A percentile compares a stretch with the other conserved stretches of the same genome.
Evolutionary conservation across 2,888 invertebrate genomes (phyloP).

Genomic region (Cephus pygmeus): DNA sequence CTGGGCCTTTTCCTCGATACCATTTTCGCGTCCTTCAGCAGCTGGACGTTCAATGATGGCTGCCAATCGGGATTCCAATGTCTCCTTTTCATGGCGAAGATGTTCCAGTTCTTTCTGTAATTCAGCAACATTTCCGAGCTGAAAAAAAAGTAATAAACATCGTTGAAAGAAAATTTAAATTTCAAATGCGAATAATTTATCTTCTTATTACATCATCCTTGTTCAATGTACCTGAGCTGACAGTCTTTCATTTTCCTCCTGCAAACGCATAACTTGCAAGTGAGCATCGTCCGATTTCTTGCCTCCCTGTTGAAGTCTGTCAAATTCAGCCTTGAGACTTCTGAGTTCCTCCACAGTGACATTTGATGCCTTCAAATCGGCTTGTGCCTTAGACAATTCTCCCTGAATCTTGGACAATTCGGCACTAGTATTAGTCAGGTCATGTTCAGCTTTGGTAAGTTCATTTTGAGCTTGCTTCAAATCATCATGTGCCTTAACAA

Average conservation of each 20-base stretch:
- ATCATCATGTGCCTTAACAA: conserved; percentile 38
- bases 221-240: conserved; percentile 61
- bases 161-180: not conserved
- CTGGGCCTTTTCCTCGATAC: conserved; percentile 55
- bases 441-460: conserved; percentile 34
- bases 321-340: conserved; percentile 36
- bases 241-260: conserved; percentile 69
- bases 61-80: conserved; percentile 61
- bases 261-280: conserved; percentile 64
- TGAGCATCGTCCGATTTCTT: conserved; percentile 41
- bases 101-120: conserved; percentile 56
- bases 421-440: conserved; percentile 39
- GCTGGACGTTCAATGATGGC: conserved; percentile 63
- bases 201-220: not conserved
- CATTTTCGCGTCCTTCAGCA: conserved; percentile 63
- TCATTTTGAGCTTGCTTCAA: conserved; percentile 40
- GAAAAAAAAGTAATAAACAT: conserved; percentile 16
- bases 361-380: conserved; percentile 29
- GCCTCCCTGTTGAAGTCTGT: conserved; percentile 39
- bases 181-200: not conserved
- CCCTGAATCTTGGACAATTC: conserved; percentile 38
- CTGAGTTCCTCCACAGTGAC: conserved; percentile 32
- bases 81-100: conserved; percentile 63
- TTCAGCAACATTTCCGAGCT: conserved; percentile 44
- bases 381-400: conserved; percentile 41